These are phyloP conservation scores for Heliothis peltigera DNA, from an alignment of 2,888 invertebrate species.

Conservation along the genomic window DNA sequence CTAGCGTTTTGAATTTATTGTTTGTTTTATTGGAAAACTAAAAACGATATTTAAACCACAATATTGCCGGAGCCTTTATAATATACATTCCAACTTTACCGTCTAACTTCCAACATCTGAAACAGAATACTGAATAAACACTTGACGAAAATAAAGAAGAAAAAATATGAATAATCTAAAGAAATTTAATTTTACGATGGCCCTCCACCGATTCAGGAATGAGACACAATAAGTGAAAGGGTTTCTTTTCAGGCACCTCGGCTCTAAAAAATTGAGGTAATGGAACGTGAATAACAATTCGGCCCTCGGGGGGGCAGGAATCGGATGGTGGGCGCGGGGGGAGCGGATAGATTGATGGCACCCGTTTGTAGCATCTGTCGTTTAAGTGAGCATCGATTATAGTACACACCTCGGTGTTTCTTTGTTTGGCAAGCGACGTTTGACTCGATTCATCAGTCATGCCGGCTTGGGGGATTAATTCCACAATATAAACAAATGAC, in stretches of 20 bases:
- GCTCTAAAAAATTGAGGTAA: conserved; percentile 89
- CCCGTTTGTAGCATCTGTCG: conserved; percentile 89
- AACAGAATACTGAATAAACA: conserved; percentile 62
- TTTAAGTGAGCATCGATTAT: conserved; percentile 89
- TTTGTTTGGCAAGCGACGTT: conserved; percentile 84
- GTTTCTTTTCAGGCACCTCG: conserved; percentile 86
- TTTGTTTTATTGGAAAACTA: conserved; percentile 56
- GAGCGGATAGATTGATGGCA: conserved; percentile 86
- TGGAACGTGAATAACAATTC: conserved; percentile 90
- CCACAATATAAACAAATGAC: conserved; percentile 84
- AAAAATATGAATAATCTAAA: conserved; percentile 78
- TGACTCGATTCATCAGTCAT: conserved; percentile 84
- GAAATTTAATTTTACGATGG: conserved; percentile 84
- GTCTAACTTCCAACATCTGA: conserved; percentile 65
- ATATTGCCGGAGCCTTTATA: conserved; percentile 35
- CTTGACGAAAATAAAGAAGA: conserved; percentile 52
- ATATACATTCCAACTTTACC: conserved; percentile 45
- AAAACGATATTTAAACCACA: conserved; percentile 19
- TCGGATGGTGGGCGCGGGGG: conserved; percentile 63
- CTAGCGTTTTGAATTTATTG: conserved; percentile 63
- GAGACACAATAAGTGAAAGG: conserved; percentile 88
- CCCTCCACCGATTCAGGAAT: conserved; percentile 81
- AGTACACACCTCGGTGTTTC: conserved; percentile 85
- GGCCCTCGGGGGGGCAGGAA: conserved; percentile 73
- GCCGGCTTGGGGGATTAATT: conserved; percentile 79